phyloP scores from a whole-genome alignment of 2,113 vertebrate species.

The Rousettus leschenaultii region DNA sequence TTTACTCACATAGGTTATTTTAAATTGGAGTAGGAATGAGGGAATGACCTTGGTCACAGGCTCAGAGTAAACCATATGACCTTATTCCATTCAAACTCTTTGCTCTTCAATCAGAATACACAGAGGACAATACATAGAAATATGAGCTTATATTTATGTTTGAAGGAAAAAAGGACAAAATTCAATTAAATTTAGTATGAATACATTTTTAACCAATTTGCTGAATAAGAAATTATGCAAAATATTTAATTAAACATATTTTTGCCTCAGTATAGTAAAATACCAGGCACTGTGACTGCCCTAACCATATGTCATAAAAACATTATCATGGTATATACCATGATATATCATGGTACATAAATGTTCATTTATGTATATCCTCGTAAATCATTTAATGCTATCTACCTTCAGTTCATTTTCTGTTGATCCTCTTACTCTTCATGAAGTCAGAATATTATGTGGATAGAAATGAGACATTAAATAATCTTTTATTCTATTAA shows the following conservation, averaged over 20 bases:
- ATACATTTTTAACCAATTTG: neutral
- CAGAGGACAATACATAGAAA: neutral
- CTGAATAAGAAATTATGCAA: neutral
- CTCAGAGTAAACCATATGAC: neutral
- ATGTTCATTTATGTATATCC: neutral
- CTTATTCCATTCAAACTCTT: neutral
- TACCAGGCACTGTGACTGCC: neutral
- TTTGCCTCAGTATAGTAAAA: neutral
- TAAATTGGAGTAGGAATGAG: neutral
- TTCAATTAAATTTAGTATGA: neutral
- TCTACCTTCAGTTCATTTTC: neutral
- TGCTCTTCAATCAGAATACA: neutral
- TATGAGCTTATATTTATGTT: neutral
- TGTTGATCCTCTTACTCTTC: neutral
- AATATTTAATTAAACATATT: neutral
- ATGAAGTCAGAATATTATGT: neutral
- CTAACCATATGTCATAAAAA: neutral
- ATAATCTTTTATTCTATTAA: neutral
- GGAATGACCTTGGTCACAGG: neutral
- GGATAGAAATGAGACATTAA: neutral
- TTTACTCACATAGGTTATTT: conserved; percentile 30
- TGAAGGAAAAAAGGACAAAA: neutral
- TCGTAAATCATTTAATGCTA: neutral
- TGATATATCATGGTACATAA: too few relatives aligned
- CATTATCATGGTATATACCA: neutral